Base-by-base conservation (phyloP, 2,888 invertebrate species). In the Falcaria lacertinaria region DNA sequence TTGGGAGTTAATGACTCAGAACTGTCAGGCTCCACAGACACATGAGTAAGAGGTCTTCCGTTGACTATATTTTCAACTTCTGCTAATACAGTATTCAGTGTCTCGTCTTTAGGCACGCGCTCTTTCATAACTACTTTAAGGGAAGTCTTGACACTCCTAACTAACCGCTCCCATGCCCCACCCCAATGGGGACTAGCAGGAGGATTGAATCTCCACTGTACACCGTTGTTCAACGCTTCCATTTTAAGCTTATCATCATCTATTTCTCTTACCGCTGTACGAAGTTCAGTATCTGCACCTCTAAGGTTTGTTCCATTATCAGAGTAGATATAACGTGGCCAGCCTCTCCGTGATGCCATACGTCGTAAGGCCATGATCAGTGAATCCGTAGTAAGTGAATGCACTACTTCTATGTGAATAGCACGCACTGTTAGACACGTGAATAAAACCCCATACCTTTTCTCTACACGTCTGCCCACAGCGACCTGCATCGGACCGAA, bases 401-500 rank as follows among this genome's bases (percentile, higher is more conserved):
- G 8, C 0, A 56, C 54, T 1, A 52, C 0, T 37, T 56, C 52
- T 6, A 58, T 28, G 15, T 57, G 51, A 3, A 51, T 34, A 0
- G 52, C 55, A 6, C 57, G 43, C 0, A 57, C 46, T 1, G 55
- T 55, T 1, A 62, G 33, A 16, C 62, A 62, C 1, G 59, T 60
- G 15, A 60, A 62, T n/a, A 60, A 22, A 0, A 58, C 55, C 0
- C 58, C 58, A 17, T 54, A 59, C 13, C 55, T 36, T 33, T 52
- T 54, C 16, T 51, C 50, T 6, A 44, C n/a, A 0, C 48, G 44
- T 15, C 55, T 34, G 1, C 56, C 57, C 0, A 57, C 35, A 0
- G 50, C 44, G 0, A 58, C 52, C 4, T 57, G 48, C 45, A 54
- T 49, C 0, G 54, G 56, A 1, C 62, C 60, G 33, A 63, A 60